Evolutionary conservation across 2,888 invertebrate species (phyloP).

Genomic region (Synergus japonicus): DNA sequence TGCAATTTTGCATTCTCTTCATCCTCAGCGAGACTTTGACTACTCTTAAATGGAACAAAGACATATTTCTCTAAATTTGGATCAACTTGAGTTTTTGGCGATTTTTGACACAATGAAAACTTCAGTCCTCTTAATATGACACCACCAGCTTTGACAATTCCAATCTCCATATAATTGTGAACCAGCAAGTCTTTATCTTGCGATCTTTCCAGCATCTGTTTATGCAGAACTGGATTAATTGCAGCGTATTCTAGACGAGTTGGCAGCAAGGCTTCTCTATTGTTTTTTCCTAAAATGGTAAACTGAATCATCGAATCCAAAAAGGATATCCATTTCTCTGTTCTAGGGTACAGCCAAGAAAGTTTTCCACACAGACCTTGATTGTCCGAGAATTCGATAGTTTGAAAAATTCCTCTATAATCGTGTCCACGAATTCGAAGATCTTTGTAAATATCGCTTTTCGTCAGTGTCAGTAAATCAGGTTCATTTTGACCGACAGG

Average conservation of each 20-base stretch:
- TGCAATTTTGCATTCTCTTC: constrained; percentile 81
- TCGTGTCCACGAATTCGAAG: constrained; percentile 91
- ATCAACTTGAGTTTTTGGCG: background rate
- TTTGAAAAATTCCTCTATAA: constrained; percentile 89
- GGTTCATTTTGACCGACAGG: constrained; percentile 73
- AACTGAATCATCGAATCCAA: constrained; percentile 98
- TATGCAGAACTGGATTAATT: constrained; percentile 88
- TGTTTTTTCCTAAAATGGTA: constrained; percentile 87
- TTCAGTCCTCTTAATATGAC: background rate
- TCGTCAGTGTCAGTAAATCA: constrained; percentile 80
- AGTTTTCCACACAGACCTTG: constrained; percentile 83
- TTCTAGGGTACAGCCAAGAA: constrained; percentile 86
- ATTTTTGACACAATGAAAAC: background rate
- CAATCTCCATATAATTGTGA: constrained; percentile 77
- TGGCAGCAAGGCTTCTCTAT: constrained; percentile 91
- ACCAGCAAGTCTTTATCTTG: constrained; percentile 75
- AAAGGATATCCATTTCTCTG: constrained; percentile 95
- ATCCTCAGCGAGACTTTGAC: constrained; percentile 77
- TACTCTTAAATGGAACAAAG: background rate
- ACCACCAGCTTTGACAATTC: background rate
- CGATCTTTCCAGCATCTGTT: constrained; percentile 71
- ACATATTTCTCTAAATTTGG: background rate
- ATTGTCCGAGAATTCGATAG: constrained; percentile 87
- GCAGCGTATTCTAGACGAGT: constrained; percentile 90
- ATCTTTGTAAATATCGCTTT: constrained; percentile 91